phyloP scores from a whole-genome alignment of 2,888 invertebrate species.

The Timandra comae region DNA sequence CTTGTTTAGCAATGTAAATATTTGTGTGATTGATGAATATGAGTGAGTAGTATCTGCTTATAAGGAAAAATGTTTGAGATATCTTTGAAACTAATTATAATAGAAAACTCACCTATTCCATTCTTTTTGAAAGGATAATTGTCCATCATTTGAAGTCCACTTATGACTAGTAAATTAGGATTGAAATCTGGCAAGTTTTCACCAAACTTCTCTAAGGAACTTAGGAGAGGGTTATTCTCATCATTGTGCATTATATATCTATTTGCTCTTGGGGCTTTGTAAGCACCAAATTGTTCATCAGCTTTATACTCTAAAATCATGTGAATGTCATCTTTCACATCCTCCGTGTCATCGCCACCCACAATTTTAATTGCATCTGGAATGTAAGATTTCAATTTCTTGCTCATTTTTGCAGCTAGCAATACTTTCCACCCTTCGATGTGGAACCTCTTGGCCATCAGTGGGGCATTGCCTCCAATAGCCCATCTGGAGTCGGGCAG shows the following conservation, averaged over 20 bases:
- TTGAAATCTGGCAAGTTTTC: slow-evolving; percentile 76
- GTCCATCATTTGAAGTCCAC: slow-evolving; percentile 93
- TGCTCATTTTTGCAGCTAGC: slow-evolving; percentile 83
- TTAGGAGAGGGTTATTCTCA: slow-evolving; percentile 84
- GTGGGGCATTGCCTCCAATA: slow-evolving; percentile 89
- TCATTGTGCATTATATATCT: slow-evolving; percentile 91
- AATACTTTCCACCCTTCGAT: slow-evolving; percentile 86
- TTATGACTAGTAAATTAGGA: slow-evolving; percentile 85
- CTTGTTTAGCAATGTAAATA: not conserved
- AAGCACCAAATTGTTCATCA: slow-evolving; percentile 85
- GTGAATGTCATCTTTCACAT: slow-evolving; percentile 84
- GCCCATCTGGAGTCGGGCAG: slow-evolving; percentile 78
- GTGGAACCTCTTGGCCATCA: slow-evolving; percentile 86
- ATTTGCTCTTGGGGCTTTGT: slow-evolving; percentile 85
- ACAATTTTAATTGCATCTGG: slow-evolving; percentile 78
- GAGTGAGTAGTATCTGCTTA: not conserved
- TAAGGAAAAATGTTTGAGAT: not conserved
- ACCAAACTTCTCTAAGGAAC: slow-evolving; percentile 83
- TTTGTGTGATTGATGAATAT: not conserved
- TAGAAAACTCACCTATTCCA: slow-evolving; percentile 40
- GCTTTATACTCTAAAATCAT: slow-evolving; percentile 88
- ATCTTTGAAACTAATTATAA: not conserved
- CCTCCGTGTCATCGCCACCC: slow-evolving; percentile 78
- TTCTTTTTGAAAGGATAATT: slow-evolving; percentile 82
- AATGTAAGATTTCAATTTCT: slow-evolving; percentile 76